These are phyloP conservation scores for Sinocyclocheilus maitianheensis DNA, from an alignment of 2,113 vertebrate species.

Conservation along the genomic window DNA sequence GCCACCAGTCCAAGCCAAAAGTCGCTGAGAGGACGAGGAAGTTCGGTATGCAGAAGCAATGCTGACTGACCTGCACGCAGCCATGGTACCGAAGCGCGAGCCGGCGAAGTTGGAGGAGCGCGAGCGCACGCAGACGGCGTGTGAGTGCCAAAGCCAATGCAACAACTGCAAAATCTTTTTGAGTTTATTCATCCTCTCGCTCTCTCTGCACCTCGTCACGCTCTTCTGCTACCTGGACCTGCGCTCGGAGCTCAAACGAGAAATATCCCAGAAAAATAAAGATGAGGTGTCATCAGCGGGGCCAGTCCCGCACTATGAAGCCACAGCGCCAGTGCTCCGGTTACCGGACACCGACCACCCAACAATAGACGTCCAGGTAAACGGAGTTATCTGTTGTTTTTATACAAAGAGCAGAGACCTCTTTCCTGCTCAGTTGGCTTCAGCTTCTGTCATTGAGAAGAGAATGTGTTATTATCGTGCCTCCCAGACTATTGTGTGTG, in stretches of 20 bases:
- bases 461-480: background rate
- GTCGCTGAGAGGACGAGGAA: constrained; percentile 24
- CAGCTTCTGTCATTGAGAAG: background rate
- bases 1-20: constrained; percentile 8
- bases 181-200: constrained; percentile 79
- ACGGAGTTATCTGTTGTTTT: constrained; percentile 22
- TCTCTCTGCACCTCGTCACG: constrained; percentile 82
- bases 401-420: background rate
- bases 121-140: constrained; percentile 51
- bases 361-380: constrained; percentile 41
- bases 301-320: constrained; percentile 33
- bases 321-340: constrained; percentile 39
- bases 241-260: constrained; percentile 78
- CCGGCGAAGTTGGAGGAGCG: constrained; percentile 53
- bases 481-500: background rate
- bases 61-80: constrained; percentile 33
- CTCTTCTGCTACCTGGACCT: constrained; percentile 82
- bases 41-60: constrained; percentile 49
- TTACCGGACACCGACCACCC: constrained; percentile 48
- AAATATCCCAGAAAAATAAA: constrained; percentile 62
- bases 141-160: constrained; percentile 65
- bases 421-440: background rate
- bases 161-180: constrained; percentile 77
- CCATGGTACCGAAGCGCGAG: constrained; percentile 58
- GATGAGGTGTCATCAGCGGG: constrained; percentile 45